Conservation (phyloP, 2,113 vertebrate species). For the Xenopus tropicalis region DNA sequence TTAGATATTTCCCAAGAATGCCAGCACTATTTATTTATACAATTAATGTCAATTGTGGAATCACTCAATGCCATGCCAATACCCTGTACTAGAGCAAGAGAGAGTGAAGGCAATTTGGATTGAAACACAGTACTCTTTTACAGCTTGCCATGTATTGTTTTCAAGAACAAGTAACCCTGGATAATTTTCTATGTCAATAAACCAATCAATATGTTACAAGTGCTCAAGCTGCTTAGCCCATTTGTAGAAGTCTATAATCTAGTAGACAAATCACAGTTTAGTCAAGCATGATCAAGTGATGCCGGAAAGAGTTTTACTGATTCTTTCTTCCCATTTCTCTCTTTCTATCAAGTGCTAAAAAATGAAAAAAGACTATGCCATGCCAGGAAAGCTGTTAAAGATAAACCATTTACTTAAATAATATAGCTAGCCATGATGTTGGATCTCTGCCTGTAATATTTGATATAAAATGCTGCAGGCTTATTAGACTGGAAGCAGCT, state of each 20-base stretch:
- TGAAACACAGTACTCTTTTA: slow-evolving; percentile 33
- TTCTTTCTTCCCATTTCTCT: slow-evolving; percentile 28
- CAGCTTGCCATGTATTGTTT: slow-evolving; percentile 40
- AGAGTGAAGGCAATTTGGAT: slow-evolving; percentile 28
- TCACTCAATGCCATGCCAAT: neutral
- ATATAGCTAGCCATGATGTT: neutral
- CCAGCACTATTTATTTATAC: neutral
- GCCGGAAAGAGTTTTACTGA: slow-evolving; percentile 32
- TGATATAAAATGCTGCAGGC: neutral
- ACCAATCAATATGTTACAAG: slow-evolving; percentile 45
- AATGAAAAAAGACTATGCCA: too few relatives aligned
- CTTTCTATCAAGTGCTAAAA: slow-evolving; percentile 5
- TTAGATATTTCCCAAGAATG: too few relatives aligned
- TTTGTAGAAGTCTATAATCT: slow-evolving; percentile 46
- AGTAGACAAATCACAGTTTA: slow-evolving; percentile 45
- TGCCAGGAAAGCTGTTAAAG: too few relatives aligned
- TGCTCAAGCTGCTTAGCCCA: slow-evolving; percentile 44
- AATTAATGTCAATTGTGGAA: neutral
- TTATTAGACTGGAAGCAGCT: too few relatives aligned
- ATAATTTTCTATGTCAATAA: slow-evolving; percentile 46
- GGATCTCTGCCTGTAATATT: neutral
- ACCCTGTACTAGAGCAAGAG: slow-evolving; percentile 4
- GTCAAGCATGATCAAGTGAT: slow-evolving; percentile 44
- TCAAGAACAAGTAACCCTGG: slow-evolving; percentile 45
- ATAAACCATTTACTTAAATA: neutral